Evolutionary conservation across 2,797 vertebrate species (phyloP).

Genomic region (Anas acuta): DNA sequence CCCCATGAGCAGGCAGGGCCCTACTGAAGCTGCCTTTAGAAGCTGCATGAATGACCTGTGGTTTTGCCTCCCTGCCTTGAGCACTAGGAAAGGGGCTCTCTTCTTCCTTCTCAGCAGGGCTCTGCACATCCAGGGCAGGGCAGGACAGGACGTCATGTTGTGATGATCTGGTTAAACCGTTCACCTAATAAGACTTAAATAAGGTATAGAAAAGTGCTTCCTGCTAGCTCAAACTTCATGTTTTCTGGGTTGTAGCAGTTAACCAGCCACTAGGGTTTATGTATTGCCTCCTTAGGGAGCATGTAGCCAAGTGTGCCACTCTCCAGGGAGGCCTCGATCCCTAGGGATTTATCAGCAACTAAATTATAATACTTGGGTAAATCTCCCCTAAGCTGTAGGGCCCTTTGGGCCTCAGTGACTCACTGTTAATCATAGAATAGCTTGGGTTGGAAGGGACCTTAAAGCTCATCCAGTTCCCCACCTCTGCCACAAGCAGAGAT

Average conservation of each 20-base stretch:
- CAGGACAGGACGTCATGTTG: accelerated
- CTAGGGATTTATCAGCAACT: background rate
- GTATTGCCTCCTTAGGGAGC: background rate
- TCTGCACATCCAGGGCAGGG: background rate
- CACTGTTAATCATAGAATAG: background rate
- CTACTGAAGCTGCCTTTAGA: background rate
- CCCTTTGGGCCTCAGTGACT: background rate
- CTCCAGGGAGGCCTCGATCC: background rate
- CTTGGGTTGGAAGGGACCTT: too few species aligned
- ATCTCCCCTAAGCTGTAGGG: background rate
- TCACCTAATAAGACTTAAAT: background rate
- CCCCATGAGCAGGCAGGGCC: background rate
- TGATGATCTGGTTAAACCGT: background rate
- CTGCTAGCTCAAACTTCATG: too few species aligned
- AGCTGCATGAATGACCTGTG: too few species aligned
- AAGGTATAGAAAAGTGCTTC: background rate
- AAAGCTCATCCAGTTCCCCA: too few species aligned
- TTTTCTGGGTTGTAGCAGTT: background rate
- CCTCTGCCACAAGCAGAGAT: too few species aligned
- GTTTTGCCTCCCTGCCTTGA: background rate
- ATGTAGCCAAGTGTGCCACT: background rate
- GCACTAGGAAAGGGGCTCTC: background rate
- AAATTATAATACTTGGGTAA: background rate
- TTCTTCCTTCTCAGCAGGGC: background rate
- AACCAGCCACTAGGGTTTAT: background rate